phyloP scores from a whole-genome alignment of 2,113 vertebrate species.

The Platysteira castanea region DNA sequence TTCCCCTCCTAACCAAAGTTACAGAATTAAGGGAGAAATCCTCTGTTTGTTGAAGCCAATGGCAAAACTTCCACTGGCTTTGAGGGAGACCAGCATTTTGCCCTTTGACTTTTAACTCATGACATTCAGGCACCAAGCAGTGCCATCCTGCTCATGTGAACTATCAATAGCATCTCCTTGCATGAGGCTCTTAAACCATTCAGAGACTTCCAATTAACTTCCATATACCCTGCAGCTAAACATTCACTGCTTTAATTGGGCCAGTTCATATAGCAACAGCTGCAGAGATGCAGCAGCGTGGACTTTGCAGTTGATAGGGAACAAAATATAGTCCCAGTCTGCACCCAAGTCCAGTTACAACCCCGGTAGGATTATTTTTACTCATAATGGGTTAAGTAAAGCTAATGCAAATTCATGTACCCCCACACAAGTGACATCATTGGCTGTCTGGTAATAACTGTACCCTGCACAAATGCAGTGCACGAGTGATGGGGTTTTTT shows the following conservation, averaged over 20 bases:
- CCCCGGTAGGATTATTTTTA: neutral
- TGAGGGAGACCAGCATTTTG: neutral
- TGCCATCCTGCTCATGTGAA: neutral
- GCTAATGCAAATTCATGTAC: neutral
- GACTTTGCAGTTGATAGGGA: neutral
- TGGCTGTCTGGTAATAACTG: neutral
- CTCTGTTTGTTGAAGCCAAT: neutral
- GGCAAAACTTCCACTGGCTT: neutral
- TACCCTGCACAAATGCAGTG: neutral
- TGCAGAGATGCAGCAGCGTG: neutral
- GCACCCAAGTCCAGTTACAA: neutral
- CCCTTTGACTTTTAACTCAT: conserved; percentile 14
- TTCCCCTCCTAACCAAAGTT: neutral
- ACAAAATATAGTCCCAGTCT: neutral
- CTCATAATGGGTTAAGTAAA: neutral
- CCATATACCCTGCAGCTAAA: neutral
- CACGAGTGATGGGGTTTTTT: neutral
- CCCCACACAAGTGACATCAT: neutral
- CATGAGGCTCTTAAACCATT: neutral
- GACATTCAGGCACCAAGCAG: neutral
- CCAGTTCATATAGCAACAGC: neutral
- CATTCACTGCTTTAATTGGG: neutral
- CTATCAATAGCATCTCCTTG: neutral
- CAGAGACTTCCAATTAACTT: neutral
- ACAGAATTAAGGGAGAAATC: neutral